Evolutionary conservation across 2,888 invertebrate species (phyloP).

Genomic region (Pseudococcus longispinus): DNA sequence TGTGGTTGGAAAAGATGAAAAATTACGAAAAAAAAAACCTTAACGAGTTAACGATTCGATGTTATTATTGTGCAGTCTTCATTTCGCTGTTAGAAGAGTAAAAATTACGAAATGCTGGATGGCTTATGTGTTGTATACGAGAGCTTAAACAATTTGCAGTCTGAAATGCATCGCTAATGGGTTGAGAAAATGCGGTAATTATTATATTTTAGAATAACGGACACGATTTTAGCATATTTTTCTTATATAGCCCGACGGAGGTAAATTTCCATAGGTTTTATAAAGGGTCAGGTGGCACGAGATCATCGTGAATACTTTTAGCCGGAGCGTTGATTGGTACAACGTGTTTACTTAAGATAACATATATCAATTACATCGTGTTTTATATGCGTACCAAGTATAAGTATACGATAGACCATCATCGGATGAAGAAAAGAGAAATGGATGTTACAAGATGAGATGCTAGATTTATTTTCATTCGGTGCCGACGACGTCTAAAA

Average conservation of each 20-base stretch:
- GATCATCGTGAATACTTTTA: constrained; percentile 33
- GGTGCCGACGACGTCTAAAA: background rate
- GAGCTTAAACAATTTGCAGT: background rate
- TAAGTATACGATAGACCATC: background rate
- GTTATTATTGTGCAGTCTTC: background rate
- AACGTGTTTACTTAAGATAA: constrained; percentile 1
- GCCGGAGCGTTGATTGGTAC: background rate
- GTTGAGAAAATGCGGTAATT: constrained; percentile 4
- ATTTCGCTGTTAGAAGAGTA: background rate
- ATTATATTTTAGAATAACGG: background rate
- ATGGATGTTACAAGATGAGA: background rate
- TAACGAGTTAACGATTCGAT: background rate
- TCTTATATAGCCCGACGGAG: background rate
- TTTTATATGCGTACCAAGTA: background rate
- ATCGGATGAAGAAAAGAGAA: background rate
- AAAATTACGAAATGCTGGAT: background rate
- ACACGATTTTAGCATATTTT: constrained; percentile 30
- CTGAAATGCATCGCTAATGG: background rate
- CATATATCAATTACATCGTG: constrained; percentile 44
- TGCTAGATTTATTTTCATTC: constrained; percentile 27
- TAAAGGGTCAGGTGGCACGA: constrained; percentile 33
- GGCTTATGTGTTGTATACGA: background rate
- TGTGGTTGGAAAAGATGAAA: background rate
- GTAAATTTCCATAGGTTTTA: constrained; percentile 10
- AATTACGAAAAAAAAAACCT: background rate